These are phyloP conservation scores for Lasioglossum marginatum DNA, from an alignment of 2,888 invertebrate genomes.

Conservation along the genomic window DNA sequence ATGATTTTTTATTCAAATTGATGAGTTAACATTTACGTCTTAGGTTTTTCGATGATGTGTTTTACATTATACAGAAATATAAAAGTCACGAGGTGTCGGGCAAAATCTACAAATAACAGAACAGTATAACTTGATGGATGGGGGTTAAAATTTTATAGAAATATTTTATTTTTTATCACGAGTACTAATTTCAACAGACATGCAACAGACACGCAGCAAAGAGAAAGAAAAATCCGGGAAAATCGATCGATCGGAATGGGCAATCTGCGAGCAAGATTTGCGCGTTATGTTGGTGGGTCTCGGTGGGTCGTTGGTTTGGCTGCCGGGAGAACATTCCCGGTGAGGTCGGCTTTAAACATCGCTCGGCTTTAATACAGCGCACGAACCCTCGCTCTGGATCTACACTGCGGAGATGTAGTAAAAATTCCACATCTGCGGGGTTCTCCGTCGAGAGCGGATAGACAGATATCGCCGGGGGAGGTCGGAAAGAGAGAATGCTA, in stretches of 20 bases:
- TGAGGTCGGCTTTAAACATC: conserved; percentile 72
- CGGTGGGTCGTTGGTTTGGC: conserved; percentile 5
- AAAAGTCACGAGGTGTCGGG: too few species aligned
- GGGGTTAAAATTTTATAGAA: too few species aligned
- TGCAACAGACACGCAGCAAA: neutral
- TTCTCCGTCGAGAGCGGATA: conserved; percentile 44
- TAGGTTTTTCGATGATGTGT: too few species aligned
- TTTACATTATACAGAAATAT: too few species aligned
- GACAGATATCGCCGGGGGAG: conserved; percentile 10
- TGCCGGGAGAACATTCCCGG: conserved; percentile 2
- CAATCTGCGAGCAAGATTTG: neutral
- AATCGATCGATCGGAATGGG: neutral
- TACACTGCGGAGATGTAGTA: conserved; percentile 72
- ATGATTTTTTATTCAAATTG: too few species aligned
- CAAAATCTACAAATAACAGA: too few species aligned
- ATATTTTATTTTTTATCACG: too few species aligned
- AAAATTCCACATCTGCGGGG: conserved; percentile 79
- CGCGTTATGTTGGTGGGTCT: neutral
- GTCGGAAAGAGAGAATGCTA: conserved; percentile 40
- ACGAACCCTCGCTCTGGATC: conserved; percentile 75
- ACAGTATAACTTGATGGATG: too few species aligned
- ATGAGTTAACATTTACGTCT: too few species aligned
- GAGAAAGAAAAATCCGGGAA: neutral
- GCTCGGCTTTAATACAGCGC: conserved; percentile 74
- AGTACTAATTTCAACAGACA: too few species aligned